Conservation (phyloP, 2,888 invertebrate genomes). For the Phyto melanocephala region DNA sequence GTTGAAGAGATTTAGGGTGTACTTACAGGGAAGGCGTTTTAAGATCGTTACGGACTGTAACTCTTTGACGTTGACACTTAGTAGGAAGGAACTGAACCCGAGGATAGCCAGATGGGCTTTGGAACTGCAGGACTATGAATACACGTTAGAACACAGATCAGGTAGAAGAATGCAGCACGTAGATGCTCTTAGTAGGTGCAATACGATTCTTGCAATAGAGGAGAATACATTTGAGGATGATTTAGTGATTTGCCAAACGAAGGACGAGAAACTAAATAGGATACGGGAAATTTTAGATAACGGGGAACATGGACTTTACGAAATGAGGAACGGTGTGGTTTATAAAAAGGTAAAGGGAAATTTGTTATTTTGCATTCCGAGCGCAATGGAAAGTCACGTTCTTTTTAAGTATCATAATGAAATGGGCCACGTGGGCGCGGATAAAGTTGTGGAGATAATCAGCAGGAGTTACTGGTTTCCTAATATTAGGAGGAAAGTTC, state of each 20-base stretch:
- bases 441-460: too few relatives aligned
- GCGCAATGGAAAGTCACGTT: conserved; percentile 51
- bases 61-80: conserved; percentile 57
- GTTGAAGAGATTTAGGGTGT: conserved; percentile 74
- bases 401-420: conserved; percentile 59
- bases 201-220: not conserved
- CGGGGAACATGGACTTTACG: conserved; percentile 45
- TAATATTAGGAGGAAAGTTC: too few relatives aligned
- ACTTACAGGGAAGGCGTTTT: conserved; percentile 61
- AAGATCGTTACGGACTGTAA: conserved; percentile 71
- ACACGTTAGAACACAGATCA: conserved; percentile 30
- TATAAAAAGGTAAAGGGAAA: conserved; percentile 39
- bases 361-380: conserved; percentile 50
- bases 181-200: conserved; percentile 66
- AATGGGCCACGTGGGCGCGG: too few relatives aligned
- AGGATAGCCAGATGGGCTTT: conserved; percentile 48
- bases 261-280: not conserved
- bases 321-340: conserved; percentile 59
- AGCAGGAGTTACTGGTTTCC: too few relatives aligned
- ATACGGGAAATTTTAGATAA: conserved; percentile 16
- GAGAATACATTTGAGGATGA: conserved; percentile 55
- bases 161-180: conserved; percentile 48
- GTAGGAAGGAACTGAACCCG: conserved; percentile 28
- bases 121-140: conserved; percentile 33
- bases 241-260: conserved; percentile 35